These are phyloP conservation scores for Microctenopoma steveboyesi DNA, from an alignment of 2,797 vertebrate species.

Conservation along the genomic window DNA sequence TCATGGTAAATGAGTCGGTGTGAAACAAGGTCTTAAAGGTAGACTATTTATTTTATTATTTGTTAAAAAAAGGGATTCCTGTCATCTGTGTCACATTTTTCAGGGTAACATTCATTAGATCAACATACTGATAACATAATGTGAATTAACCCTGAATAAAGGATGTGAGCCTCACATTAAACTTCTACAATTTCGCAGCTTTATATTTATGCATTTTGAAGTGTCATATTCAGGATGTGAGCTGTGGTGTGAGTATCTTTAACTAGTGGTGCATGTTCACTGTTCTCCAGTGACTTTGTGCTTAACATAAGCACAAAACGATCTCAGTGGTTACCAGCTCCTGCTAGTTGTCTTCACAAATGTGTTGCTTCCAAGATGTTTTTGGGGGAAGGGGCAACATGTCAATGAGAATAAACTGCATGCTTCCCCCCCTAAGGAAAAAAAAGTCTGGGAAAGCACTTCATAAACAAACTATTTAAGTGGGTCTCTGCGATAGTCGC, in stretches of 20 bases:
- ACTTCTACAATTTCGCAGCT: neutral
- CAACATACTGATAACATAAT: constrained; percentile 4
- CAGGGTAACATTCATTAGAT: constrained; percentile 21
- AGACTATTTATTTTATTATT: neutral
- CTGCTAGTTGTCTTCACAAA: constrained; percentile 24
- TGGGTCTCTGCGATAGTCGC: constrained; percentile 6
- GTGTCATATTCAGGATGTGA: neutral
- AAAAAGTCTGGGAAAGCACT: constrained; percentile 22
- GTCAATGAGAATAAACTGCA: constrained; percentile 13
- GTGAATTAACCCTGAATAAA: neutral
- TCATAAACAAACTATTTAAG: constrained; percentile 21
- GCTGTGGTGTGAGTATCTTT: constrained; percentile 1
- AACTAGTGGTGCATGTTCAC: constrained; percentile 6
- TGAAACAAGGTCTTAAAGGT: constrained; percentile 2
- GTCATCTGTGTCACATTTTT: constrained; percentile 34
- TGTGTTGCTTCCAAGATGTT: constrained; percentile 20
- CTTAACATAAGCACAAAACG: constrained; percentile 13
- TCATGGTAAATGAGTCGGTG: constrained; percentile 1
- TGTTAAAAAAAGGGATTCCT: constrained; percentile 31
- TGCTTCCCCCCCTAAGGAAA: constrained; percentile 11
- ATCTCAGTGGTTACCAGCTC: constrained; percentile 6
- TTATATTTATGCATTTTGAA: neutral
- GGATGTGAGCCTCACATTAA: neutral
- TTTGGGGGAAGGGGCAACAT: constrained; percentile 11
- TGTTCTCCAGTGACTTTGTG: constrained; percentile 16